Evolutionary conservation across 2,113 vertebrate genomes (phyloP).

Genomic region (Eptesicus fuscus): DNA sequence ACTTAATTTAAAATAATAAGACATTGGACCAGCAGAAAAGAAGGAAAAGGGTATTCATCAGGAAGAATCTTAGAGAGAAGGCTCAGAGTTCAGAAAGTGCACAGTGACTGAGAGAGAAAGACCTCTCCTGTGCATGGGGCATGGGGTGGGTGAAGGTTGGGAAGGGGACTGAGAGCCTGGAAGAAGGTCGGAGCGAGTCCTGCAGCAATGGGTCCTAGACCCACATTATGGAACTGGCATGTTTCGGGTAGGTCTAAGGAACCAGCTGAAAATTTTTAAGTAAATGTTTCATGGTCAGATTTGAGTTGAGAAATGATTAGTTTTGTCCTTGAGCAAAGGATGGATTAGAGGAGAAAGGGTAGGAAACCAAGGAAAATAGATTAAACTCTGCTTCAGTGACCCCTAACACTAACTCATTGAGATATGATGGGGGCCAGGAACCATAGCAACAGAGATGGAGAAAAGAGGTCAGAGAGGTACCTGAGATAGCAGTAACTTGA

Average conservation of each 20-base stretch:
- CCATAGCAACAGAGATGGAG: too few species aligned
- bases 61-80: neutral
- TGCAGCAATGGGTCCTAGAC: accelerated
- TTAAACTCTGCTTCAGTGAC: neutral
- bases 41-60: neutral
- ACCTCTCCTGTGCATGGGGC: too few species aligned
- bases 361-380: neutral
- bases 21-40: neutral
- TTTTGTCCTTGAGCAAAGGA: neutral
- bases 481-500: neutral
- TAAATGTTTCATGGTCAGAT: neutral
- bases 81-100: neutral
- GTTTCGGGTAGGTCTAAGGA: neutral
- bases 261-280: neutral
- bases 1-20: neutral
- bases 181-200: neutral
- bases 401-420: neutral
- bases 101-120: too few species aligned
- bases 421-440: accelerated
- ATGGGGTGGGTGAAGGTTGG: neutral
- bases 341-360: neutral
- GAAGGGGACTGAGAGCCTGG: neutral
- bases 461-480: neutral
- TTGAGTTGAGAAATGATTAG: neutral
- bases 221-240: accelerated